Conservation (phyloP, 2,113 vertebrate species). For the Cephalophus harveyi region DNA sequence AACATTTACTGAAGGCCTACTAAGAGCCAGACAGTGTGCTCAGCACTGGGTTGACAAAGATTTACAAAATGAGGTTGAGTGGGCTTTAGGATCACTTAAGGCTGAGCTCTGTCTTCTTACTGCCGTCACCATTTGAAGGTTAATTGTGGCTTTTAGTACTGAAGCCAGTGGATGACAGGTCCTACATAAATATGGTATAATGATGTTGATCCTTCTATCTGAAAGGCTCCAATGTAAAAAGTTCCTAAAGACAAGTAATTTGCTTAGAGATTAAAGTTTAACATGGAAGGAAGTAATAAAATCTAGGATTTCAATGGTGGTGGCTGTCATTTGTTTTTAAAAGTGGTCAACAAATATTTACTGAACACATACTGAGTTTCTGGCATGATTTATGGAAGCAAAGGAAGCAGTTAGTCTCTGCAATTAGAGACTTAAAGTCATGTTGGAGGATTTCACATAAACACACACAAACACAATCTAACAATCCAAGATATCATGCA, state of each 20-base stretch:
- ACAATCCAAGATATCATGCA: not conserved
- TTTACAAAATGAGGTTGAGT: not conserved
- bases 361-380: not conserved
- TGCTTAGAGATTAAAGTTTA: conserved; percentile 4
- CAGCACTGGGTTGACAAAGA: not conserved
- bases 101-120: not conserved
- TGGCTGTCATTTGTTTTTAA: not conserved
- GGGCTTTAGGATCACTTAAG: not conserved
- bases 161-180: not conserved
- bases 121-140: not conserved
- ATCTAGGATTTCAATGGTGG: not conserved
- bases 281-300: not conserved
- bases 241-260: not conserved
- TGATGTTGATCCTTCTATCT: not conserved
- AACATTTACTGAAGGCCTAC: not conserved
- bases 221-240: not conserved
- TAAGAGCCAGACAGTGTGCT: not conserved
- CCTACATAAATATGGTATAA: not conserved
- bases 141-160: not conserved
- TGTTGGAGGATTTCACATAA: not conserved
- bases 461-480: not conserved
- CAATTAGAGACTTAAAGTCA: not conserved
- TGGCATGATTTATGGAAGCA: not conserved
- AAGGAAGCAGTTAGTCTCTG: not conserved
- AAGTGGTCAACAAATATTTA: not conserved